Evolutionary conservation across 2,113 vertebrate genomes (phyloP).

Genomic region (Gymnobelideus leadbeateri): DNA sequence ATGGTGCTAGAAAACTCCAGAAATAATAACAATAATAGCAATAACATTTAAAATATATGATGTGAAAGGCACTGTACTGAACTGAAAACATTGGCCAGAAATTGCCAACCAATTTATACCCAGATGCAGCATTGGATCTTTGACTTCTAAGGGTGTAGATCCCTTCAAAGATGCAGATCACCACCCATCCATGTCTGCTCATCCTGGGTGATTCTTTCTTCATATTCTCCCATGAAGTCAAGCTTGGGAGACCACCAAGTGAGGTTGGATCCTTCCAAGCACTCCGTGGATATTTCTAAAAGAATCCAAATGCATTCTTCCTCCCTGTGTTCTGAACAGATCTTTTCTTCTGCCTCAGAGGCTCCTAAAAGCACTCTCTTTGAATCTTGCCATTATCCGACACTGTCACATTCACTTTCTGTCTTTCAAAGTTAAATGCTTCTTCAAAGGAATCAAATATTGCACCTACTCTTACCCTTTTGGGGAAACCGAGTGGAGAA

Average conservation of each 20-base stretch:
- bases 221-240: background rate
- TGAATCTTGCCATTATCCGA: background rate
- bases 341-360: background rate
- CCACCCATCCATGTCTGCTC: background rate
- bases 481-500: background rate
- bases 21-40: background rate
- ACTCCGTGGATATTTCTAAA: background rate
- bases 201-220: background rate
- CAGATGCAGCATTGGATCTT: background rate
- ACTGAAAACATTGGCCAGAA: background rate
- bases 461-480: background rate
- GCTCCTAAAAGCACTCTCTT: background rate
- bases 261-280: background rate
- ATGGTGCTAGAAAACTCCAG: conserved; percentile 15
- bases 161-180: background rate
- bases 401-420: background rate
- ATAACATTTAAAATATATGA: background rate
- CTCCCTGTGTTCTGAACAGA: background rate
- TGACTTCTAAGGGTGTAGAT: background rate
- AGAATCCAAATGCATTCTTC: background rate
- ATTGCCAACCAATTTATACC: background rate
- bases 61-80: background rate
- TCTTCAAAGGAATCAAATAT: background rate
- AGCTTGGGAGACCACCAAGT: background rate
- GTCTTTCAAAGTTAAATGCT: background rate